Conservation (phyloP, 2,888 invertebrate species). For the Lottia scabra region DNA sequence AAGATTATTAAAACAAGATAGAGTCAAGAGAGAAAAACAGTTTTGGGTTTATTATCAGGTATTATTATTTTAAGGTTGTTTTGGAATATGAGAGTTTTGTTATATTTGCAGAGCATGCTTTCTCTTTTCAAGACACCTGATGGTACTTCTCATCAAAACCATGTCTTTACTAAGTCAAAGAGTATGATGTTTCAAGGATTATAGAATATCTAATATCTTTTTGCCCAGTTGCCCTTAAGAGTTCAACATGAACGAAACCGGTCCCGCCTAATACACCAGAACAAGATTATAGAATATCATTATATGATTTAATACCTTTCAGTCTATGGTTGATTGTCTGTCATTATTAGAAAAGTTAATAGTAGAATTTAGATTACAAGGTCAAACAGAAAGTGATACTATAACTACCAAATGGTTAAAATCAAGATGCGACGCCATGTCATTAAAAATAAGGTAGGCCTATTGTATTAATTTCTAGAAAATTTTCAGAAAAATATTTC, state of each 20-base stretch:
- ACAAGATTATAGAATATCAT: too few species aligned
- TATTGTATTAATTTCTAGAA: slow-evolving; percentile 8
- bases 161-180: too few species aligned
- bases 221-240: too few species aligned
- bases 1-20: slow-evolving; percentile 42
- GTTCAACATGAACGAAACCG: too few species aligned
- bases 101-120: too few species aligned
- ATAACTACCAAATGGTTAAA: slow-evolving; percentile 56
- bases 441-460: slow-evolving; percentile 64
- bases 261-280: too few species aligned
- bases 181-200: too few species aligned
- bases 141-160: too few species aligned
- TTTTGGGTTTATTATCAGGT: slow-evolving; percentile 62
- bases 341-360: slow-evolving; percentile 52
- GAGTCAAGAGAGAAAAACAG: slow-evolving; percentile 51
- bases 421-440: slow-evolving; percentile 60
- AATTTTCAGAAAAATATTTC: too few species aligned
- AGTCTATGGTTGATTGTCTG: slow-evolving; percentile 58
- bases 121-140: too few species aligned
- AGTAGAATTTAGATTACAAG: slow-evolving; percentile 47
- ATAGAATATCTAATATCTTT: too few species aligned
- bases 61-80: neutral
- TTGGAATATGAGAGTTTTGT: too few species aligned
- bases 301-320: slow-evolving; percentile 4
- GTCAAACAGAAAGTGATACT: slow-evolving; percentile 51